These are phyloP conservation scores for Miichthys miiuy DNA, from an alignment of 2,797 vertebrate genomes.

Conservation along the genomic window DNA sequence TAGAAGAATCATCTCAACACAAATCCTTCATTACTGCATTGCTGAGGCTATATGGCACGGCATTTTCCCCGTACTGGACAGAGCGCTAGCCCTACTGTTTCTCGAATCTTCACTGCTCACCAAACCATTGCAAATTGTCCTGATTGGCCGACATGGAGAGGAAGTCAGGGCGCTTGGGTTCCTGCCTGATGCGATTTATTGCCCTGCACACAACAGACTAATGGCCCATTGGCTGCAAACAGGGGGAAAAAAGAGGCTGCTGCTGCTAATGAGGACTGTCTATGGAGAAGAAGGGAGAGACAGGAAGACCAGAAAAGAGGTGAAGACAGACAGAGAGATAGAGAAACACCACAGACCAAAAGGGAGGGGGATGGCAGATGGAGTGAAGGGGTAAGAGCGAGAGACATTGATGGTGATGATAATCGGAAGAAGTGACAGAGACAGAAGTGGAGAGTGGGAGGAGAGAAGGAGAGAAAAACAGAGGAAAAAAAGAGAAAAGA, in stretches of 20 bases:
- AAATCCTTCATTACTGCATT: slow-evolving; percentile 28
- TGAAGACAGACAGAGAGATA: slow-evolving; percentile 17
- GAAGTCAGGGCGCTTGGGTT: slow-evolving; percentile 66
- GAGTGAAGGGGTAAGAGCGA: slow-evolving; percentile 46
- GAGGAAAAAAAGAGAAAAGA: slow-evolving; percentile 1
- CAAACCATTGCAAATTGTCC: slow-evolving; percentile 75
- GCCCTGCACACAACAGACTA: slow-evolving; percentile 74
- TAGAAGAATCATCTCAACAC: neutral
- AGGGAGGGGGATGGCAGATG: slow-evolving; percentile 51
- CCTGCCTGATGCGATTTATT: slow-evolving; percentile 80
- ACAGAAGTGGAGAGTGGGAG: slow-evolving; percentile 36
- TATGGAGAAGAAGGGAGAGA: slow-evolving; percentile 50
- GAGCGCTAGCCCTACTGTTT: slow-evolving; percentile 48
- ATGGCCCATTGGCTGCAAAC: slow-evolving; percentile 78
- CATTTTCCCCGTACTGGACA: slow-evolving; percentile 41
- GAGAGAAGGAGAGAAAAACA: slow-evolving; percentile 18
- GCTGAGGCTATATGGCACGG: neutral
- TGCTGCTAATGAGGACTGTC: slow-evolving; percentile 75
- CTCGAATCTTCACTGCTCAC: slow-evolving; percentile 61
- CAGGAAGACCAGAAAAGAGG: slow-evolving; percentile 35
- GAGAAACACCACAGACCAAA: slow-evolving; percentile 29
- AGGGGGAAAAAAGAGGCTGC: slow-evolving; percentile 68
- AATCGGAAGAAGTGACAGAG: slow-evolving; percentile 37
- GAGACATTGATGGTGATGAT: slow-evolving; percentile 50
- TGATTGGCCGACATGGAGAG: slow-evolving; percentile 75